A percentile compares a stretch with the other conserved stretches of the same genome.
phyloP scores from a whole-genome alignment of 2,797 vertebrate species.

The Arctocebus calabarensis region DNA sequence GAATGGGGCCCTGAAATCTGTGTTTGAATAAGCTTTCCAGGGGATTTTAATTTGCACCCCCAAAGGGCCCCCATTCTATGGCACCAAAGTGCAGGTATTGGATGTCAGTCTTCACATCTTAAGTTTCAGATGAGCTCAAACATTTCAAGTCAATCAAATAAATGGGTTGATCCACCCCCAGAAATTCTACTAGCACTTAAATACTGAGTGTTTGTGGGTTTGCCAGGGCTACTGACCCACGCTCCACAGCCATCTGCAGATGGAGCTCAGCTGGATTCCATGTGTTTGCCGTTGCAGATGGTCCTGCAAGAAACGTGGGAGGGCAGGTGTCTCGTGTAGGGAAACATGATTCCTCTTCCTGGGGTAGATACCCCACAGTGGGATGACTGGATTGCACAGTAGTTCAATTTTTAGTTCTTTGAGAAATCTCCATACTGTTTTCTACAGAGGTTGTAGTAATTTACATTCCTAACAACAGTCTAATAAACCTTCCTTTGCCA shows the following conservation, averaged over 20 bases:
- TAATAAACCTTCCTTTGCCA: no score
- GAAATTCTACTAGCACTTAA: not conserved
- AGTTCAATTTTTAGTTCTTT: no score
- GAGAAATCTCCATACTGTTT: no score
- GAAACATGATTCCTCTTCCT: no score
- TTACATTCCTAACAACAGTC: no score
- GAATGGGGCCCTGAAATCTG: not conserved
- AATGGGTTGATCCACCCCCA: not conserved
- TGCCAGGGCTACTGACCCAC: not conserved
- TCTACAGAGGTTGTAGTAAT: no score
- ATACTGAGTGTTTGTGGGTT: not conserved
- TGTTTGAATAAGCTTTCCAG: not conserved
- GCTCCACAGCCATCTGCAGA: not conserved
- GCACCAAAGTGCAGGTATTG: not conserved
- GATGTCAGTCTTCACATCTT: not conserved
- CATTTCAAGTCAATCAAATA: not conserved
- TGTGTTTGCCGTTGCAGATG: no score
- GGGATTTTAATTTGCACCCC: not conserved
- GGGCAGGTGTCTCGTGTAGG: no score
- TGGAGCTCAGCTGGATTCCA: no score
- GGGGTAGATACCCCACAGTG: no score
- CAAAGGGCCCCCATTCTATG: not conserved
- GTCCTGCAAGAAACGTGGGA: no score
- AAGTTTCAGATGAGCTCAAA: not conserved
- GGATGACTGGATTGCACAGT: no score